A percentile compares a stretch with the other conserved stretches of the same genome.
Conservation (phyloP, 2,888 invertebrate species). For the Venustoraphidia nigricollis region DNA sequence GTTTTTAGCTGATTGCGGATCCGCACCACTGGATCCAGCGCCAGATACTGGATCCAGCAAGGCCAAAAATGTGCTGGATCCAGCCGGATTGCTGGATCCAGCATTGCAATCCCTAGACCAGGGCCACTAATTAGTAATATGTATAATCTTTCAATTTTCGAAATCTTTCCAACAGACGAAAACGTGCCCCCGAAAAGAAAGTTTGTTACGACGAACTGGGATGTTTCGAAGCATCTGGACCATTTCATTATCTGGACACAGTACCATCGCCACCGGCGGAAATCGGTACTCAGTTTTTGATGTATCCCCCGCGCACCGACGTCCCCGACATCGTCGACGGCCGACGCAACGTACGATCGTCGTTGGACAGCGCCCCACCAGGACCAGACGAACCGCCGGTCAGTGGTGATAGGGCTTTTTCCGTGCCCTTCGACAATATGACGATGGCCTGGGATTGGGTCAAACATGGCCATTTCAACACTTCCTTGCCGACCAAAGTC, state of each 20-base stretch:
- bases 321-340: neutral
- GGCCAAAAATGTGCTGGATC: no score
- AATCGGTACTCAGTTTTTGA: slow-evolving; percentile 68
- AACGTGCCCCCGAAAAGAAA: slow-evolving; percentile 57
- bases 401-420: slow-evolving; percentile 40
- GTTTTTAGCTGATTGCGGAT: no score
- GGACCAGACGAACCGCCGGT: slow-evolving; percentile 16
- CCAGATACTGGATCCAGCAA: no score
- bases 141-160: slow-evolving; percentile 1
- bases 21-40: no score
- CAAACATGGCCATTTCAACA: slow-evolving; percentile 44
- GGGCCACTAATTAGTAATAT: slow-evolving; percentile 1
- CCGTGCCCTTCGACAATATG: slow-evolving; percentile 58
- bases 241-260: slow-evolving; percentile 81
- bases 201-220: slow-evolving; percentile 84
- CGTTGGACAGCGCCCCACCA: neutral
- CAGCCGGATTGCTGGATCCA: no score
- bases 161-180: slow-evolving; percentile 33
- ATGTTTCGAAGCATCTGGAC: slow-evolving; percentile 83
- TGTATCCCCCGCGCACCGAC: slow-evolving; percentile 39
- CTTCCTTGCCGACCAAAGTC: slow-evolving; percentile 53
- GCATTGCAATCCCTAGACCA: neutral
- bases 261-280: slow-evolving; percentile 74
- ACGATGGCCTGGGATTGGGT: slow-evolving; percentile 51
- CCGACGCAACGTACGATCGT: neutral